Percentiles rank a stretch among this genome's conserved stretches.
Evolutionary conservation across 2,888 invertebrate genomes (phyloP).

Genomic region (Hyposoter didymator): DNA sequence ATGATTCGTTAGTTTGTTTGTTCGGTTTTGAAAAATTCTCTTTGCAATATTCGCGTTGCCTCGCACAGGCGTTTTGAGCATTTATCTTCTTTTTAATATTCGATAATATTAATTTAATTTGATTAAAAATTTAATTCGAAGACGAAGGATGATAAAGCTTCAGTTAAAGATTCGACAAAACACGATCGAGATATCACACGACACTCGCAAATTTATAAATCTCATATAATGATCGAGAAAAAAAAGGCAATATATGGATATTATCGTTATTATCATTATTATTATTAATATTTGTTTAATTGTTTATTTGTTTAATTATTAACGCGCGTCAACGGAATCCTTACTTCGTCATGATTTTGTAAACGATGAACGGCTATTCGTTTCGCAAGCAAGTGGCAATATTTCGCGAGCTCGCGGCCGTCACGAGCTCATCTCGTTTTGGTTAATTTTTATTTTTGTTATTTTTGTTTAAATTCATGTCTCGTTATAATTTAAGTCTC

Average conservation of each 20-base stretch:
- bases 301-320: constrained; percentile 60
- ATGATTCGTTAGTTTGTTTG: constrained; percentile 17
- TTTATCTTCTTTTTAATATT: constrained; percentile 14
- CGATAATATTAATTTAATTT: constrained; percentile 16
- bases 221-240: constrained; percentile 33
- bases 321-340: constrained; percentile 55
- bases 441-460: constrained; percentile 19
- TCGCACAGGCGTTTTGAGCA: constrained; percentile 31
- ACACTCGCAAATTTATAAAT: constrained; percentile 52
- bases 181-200: constrained; percentile 61
- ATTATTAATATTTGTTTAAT: constrained; percentile 41
- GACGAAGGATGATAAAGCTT: constrained; percentile 46
- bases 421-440: constrained; percentile 46
- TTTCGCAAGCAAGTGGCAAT: constrained; percentile 69
- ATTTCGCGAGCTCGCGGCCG: constrained; percentile 65
- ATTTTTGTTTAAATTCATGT: constrained; percentile 3
- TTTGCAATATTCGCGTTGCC: not conserved
- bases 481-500: constrained; percentile 40
- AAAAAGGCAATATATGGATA: constrained; percentile 48
- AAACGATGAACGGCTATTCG: constrained; percentile 59
- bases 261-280: constrained; percentile 66
- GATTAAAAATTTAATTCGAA: constrained; percentile 41
- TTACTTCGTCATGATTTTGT: constrained; percentile 65
- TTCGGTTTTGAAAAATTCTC: constrained; percentile 26
- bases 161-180: constrained; percentile 47